Evolutionary conservation across 2,888 invertebrate genomes (phyloP), one percentile per base, ranked within the genome.

Genomic region (Crossocerus cetratus): DNA sequence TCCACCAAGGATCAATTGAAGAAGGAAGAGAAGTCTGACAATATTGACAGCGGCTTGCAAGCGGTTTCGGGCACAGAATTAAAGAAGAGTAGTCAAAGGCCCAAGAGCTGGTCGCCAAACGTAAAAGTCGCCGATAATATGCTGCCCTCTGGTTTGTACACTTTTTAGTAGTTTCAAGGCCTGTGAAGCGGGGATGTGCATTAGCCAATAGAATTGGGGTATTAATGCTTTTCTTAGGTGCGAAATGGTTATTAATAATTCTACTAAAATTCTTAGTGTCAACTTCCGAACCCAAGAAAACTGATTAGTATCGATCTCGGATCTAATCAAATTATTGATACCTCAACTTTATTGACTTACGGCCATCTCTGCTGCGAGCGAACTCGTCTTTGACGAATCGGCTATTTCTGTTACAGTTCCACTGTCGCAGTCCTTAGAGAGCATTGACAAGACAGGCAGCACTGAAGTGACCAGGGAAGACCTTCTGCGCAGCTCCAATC

Each of bases 51-150:
- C 43, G 82, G 72, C 44, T 69, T 79, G 69, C 82, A 80, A 32
- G 84, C 84, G 55, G 79, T 78, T 49, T 86, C 89, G 2, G 87
- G 87, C 0, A 70, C 75, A 2, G 88, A 90, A 59, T 76, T 90
- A 42, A 89, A 87, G 71, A 88, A 85, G 66, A 84, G 74, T 49
- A 86, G 85, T 18, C 86, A 88, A 79, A 92, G 93, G 85, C 96
- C 93, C 84, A 94, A 94, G 84, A 95, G 94, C 53, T 95, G 95
- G 94, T 94, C 95, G 60, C 95, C 95, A 14, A 94, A 94, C 88
- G 92, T 93, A 60, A 91, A 92, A 83, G 90, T 92, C n/a, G 92
- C 93, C n/a, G 91, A 92, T 45, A 92, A 93, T 83, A 91, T 94
- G 81, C 90, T 92, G 76, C 92, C 92, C n/a, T 80, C 88, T 45